A percentile compares a stretch with the other conserved stretches of the same genome.
phyloP scores from a whole-genome alignment of 2,888 invertebrate genomes.

The Trichopoda pennipes region DNA sequence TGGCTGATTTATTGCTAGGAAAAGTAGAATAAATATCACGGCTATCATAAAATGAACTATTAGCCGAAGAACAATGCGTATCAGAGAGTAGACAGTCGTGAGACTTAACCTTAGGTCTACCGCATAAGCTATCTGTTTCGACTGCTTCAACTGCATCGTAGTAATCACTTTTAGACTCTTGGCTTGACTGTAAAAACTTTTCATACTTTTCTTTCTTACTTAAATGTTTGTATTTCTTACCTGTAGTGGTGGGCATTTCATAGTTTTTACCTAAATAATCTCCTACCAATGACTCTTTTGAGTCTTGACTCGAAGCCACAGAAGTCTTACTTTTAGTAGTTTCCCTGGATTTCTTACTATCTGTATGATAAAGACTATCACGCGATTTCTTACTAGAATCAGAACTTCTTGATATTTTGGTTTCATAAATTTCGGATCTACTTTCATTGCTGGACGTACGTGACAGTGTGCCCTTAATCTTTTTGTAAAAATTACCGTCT shows the following conservation, averaged over 20 bases:
- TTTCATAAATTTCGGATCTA: slow-evolving; percentile 86
- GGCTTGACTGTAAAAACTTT: slow-evolving; percentile 84
- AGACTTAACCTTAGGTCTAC: slow-evolving; percentile 82
- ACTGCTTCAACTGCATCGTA: slow-evolving; percentile 84
- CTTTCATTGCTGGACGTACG: slow-evolving; percentile 87
- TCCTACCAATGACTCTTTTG: slow-evolving; percentile 84
- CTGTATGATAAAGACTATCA: slow-evolving; percentile 85
- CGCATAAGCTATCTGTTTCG: slow-evolving; percentile 73
- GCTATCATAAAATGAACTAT: slow-evolving; percentile 82
- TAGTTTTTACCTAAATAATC: slow-evolving; percentile 81
- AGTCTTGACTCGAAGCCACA: slow-evolving; percentile 84
- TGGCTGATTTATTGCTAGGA: slow-evolving; percentile 83
- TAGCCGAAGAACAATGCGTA: slow-evolving; percentile 78
- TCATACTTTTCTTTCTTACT: slow-evolving; percentile 81
- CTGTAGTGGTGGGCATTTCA: slow-evolving; percentile 81
- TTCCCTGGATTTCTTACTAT: slow-evolving; percentile 85
- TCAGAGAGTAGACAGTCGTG: slow-evolving; percentile 84
- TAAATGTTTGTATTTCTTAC: slow-evolving; percentile 79
- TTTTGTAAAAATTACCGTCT: slow-evolving; percentile 87
- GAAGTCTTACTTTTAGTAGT: slow-evolving; percentile 85
- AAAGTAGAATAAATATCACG: slow-evolving; percentile 85
- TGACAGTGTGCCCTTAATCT: slow-evolving; percentile 85
- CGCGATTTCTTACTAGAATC: slow-evolving; percentile 86
- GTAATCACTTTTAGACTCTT: slow-evolving; percentile 87
- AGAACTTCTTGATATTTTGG: slow-evolving; percentile 85